These are phyloP conservation scores for Nomada ruficornis DNA, from an alignment of 2,888 invertebrate species.

Conservation along the genomic window DNA sequence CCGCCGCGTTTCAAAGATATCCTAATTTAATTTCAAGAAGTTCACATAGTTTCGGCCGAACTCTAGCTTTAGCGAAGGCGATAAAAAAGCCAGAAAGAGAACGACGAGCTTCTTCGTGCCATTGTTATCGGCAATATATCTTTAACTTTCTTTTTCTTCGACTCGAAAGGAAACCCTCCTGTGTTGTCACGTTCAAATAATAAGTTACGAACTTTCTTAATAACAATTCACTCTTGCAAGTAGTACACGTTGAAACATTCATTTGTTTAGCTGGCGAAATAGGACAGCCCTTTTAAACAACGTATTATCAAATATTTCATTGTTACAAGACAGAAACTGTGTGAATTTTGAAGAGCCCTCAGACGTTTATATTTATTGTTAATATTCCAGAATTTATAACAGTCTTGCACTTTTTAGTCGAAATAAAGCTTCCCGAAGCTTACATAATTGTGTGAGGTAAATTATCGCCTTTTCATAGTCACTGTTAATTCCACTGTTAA, in stretches of 20 bases:
- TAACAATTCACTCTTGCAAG: slow-evolving; percentile 51
- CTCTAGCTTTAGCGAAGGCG: slow-evolving; percentile 8
- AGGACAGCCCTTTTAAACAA: background rate
- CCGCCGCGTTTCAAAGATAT: slow-evolving; percentile 37
- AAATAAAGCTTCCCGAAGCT: too few species aligned
- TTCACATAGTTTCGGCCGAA: slow-evolving; percentile 14
- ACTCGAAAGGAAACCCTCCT: slow-evolving; percentile 14
- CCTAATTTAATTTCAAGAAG: slow-evolving; percentile 45
- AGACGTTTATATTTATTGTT: too few species aligned
- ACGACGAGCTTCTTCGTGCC: background rate
- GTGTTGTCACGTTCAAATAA: slow-evolving; percentile 42
- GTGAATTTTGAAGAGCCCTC: background rate
- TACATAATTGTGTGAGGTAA: too few species aligned
- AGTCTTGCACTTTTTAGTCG: too few species aligned
- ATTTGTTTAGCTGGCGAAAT: background rate
- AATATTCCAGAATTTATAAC: too few species aligned
- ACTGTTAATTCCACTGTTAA: too few species aligned
- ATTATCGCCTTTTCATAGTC: too few species aligned
- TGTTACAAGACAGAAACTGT: background rate
- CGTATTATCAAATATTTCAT: background rate
- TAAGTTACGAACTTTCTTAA: slow-evolving; percentile 57
- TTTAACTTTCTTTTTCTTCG: slow-evolving; percentile 9
- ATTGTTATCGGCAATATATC: slow-evolving; percentile 33
- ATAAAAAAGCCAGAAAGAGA: background rate
- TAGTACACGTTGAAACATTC: slow-evolving; percentile 36